A percentile compares a stretch with the other conserved stretches of the same genome.
Conservation (phyloP, 2,888 invertebrate species). For the Chrysolina haemoptera region DNA sequence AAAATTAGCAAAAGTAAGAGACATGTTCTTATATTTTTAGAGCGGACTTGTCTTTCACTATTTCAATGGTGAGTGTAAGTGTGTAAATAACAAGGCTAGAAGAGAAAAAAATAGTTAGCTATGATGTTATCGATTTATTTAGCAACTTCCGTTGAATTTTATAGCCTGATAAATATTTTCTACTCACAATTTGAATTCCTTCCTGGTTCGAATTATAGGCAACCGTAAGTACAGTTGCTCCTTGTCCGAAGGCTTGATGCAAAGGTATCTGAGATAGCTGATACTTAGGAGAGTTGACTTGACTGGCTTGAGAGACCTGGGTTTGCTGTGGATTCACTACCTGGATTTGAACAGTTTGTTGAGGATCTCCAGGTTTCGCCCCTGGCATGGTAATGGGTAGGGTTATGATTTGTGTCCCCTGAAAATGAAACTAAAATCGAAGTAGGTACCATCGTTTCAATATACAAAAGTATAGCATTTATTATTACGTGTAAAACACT, state of each 20-base stretch:
- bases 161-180: neutral
- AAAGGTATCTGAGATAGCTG: slow-evolving; percentile 83
- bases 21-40: too few species aligned
- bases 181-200: slow-evolving; percentile 75
- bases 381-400: slow-evolving; percentile 85
- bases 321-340: slow-evolving; percentile 66
- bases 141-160: too few species aligned
- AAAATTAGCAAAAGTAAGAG: too few species aligned
- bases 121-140: too few species aligned
- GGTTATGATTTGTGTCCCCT: slow-evolving; percentile 79
- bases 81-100: neutral
- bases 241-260: slow-evolving; percentile 79
- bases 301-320: slow-evolving; percentile 63
- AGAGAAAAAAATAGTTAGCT: neutral
- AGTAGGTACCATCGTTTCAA: neutral
- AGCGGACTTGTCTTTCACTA: too few species aligned
- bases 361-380: slow-evolving; percentile 82
- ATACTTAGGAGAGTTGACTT: slow-evolving; percentile 79
- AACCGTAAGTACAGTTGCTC: slow-evolving; percentile 81
- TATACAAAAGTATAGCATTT: neutral
- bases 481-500: neutral
- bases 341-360: slow-evolving; percentile 85
- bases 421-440: slow-evolving; percentile 29
- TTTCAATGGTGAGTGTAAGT: too few species aligned
- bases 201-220: slow-evolving; percentile 79